Evolutionary conservation across 2,797 vertebrate genomes (phyloP).

Genomic region (Rhinella marina): DNA sequence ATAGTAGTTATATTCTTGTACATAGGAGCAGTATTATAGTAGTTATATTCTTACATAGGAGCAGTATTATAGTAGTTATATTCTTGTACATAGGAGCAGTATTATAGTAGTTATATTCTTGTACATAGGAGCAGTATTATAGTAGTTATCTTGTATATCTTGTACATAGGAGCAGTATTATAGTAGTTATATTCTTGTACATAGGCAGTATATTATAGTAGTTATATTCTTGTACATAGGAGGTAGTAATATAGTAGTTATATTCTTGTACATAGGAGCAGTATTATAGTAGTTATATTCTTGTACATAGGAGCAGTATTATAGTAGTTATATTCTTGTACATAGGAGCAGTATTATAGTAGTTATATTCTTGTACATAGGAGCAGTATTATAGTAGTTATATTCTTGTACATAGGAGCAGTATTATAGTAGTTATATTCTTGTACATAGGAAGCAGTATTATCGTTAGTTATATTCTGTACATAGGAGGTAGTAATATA

Average conservation of each 20-base stretch:
- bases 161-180: background rate
- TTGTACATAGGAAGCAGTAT: constrained; percentile 7
- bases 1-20: too few species aligned
- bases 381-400: background rate
- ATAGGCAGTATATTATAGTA: constrained; percentile 13
- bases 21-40: too few species aligned
- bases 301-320: background rate
- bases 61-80: background rate
- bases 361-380: constrained; percentile 12
- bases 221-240: constrained; percentile 3
- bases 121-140: background rate
- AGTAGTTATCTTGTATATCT: constrained; percentile 6
- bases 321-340: constrained; percentile 13
- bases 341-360: background rate
- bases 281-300: constrained; percentile 9
- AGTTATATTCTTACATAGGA: background rate
- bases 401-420: constrained; percentile 5
- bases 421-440: constrained; percentile 19
- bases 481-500: background rate
- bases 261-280: background rate
- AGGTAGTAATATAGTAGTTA: background rate
- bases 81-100: background rate
- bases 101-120: background rate
- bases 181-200: background rate
- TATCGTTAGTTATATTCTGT: constrained; percentile 13